Evolutionary conservation across 1,140 invertebrate genomes (phyloP).

Genomic region (Polypedilum pembai): DNA sequence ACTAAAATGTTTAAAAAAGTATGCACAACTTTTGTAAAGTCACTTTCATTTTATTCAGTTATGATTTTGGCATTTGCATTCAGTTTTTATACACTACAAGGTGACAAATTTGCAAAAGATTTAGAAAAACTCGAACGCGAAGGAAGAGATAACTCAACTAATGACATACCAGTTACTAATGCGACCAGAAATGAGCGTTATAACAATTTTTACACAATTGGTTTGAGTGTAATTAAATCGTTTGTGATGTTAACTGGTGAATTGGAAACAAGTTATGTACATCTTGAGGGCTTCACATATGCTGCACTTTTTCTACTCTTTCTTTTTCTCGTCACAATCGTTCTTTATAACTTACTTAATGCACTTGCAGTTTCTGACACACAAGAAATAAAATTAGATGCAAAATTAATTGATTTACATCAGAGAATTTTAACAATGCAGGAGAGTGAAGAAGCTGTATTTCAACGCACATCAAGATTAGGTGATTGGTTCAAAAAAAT

Average conservation of each 20-base stretch:
- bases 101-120: constrained; percentile 36
- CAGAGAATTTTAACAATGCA: constrained; percentile 16
- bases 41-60: constrained; percentile 68
- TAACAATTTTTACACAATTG: constrained; percentile 55
- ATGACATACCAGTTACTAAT: constrained; percentile 33
- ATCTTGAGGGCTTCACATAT: constrained; percentile 53
- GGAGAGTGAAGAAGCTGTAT: constrained; percentile 13
- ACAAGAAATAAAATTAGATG: background rate
- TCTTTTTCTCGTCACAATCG: constrained; percentile 70
- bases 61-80: constrained; percentile 73
- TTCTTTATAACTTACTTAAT: constrained; percentile 71
- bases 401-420: constrained; percentile 10
- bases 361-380: constrained; percentile 71
- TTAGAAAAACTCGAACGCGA: background rate
- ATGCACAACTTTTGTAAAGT: constrained; percentile 68
- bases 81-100: constrained; percentile 67
- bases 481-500: background rate
- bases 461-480: background rate
- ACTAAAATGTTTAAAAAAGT: constrained; percentile 72
- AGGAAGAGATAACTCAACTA: background rate
- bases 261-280: constrained; percentile 66
- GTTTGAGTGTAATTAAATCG: constrained; percentile 64
- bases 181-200: constrained; percentile 46
- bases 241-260: constrained; percentile 78
- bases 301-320: constrained; percentile 68